phyloP scores from a whole-genome alignment of 2,797 vertebrate species.

The Psittacula echo region DNA sequence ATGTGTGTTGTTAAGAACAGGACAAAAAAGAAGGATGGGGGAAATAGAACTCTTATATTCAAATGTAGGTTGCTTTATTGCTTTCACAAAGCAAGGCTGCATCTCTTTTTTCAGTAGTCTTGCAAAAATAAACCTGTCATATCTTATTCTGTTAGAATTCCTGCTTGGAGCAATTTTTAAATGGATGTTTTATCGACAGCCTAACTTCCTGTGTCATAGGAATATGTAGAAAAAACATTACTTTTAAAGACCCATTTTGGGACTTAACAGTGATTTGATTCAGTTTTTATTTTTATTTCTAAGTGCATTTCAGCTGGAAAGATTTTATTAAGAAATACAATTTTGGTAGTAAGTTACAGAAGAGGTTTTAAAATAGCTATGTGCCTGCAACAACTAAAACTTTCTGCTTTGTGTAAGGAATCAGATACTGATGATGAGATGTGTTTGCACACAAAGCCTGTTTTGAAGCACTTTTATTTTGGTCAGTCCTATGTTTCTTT shows the following conservation, averaged over 20 bases:
- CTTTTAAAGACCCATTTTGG: conserved; percentile 17
- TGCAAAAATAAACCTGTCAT: conserved; percentile 24
- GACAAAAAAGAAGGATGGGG: background rate
- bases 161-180: conserved; percentile 26
- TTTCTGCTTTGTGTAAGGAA: background rate
- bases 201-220: conserved; percentile 9
- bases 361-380: background rate
- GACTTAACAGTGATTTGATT: background rate
- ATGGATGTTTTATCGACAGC: conserved; percentile 16
- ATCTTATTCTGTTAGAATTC: conserved; percentile 36
- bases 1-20: background rate
- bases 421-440: background rate
- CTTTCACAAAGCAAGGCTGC: conserved; percentile 1
- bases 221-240: conserved; percentile 9
- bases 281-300: background rate
- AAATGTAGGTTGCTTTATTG: background rate
- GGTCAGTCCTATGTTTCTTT: background rate
- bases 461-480: background rate
- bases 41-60: background rate
- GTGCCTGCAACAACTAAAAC: background rate
- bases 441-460: background rate
- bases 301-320: background rate
- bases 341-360: background rate
- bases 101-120: background rate
- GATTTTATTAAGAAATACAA: conserved; percentile 14